Percentiles rank a stretch among this genome's conserved stretches.
Evolutionary conservation across 1,140 invertebrate species (phyloP).

Genomic region (Polyergus mexicanus): DNA sequence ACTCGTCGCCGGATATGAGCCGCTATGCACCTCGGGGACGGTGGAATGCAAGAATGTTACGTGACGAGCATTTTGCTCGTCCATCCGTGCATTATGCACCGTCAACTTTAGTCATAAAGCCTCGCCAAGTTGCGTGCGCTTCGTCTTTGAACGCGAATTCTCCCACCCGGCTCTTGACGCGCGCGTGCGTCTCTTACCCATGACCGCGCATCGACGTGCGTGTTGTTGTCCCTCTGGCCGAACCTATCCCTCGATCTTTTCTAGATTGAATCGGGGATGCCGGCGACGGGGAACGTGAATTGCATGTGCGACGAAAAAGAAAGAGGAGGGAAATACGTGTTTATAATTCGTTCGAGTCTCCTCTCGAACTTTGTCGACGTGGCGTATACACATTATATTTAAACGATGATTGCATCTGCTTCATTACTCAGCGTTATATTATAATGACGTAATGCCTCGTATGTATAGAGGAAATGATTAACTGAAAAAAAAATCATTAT

Average conservation of each 20-base stretch:
- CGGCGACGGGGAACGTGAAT: constrained; percentile 67
- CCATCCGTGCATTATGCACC: constrained; percentile 60
- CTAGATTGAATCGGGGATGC: constrained; percentile 72
- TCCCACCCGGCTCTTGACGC: constrained; percentile 60
- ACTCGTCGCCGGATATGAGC: constrained; percentile 52
- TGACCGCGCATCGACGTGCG: constrained; percentile 47
- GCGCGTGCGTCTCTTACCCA: constrained; percentile 56
- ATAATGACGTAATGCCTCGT: not conserved
- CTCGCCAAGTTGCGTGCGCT: constrained; percentile 36
- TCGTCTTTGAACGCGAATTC: constrained; percentile 28
- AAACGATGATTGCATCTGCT: constrained; percentile 16
- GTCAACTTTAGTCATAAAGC: constrained; percentile 70
- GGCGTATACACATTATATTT: not conserved
- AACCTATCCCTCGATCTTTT: constrained; percentile 66
- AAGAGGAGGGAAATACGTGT: constrained; percentile 4
- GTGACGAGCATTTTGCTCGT: constrained; percentile 64
- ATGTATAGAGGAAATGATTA: constrained; percentile 1
- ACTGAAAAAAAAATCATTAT: not conserved
- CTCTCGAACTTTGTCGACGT: constrained; percentile 31
- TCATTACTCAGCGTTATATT: constrained; percentile 17
- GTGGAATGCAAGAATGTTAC: constrained; percentile 56
- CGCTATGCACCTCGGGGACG: constrained; percentile 18
- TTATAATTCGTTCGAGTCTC: not conserved
- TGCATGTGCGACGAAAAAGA: constrained; percentile 66
- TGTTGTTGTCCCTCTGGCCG: constrained; percentile 40